Percentiles rank a stretch among this genome's conserved stretches.
Conservation (phyloP, 2,113 vertebrate genomes). For the Erpornis zantholeuca region DNA sequence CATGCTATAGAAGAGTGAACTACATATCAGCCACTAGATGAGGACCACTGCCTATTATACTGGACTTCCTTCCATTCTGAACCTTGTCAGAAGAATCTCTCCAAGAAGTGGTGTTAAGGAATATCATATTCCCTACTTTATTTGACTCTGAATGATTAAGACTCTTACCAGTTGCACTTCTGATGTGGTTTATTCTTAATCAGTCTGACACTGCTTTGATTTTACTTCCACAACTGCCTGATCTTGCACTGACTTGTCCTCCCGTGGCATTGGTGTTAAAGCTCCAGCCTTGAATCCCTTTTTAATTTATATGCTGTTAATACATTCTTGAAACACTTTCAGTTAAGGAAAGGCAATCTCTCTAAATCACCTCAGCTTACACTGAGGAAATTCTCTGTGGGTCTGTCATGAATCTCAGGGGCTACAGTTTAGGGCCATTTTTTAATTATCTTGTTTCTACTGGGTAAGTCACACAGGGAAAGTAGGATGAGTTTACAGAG, state of each 20-base stretch:
- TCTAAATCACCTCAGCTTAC: background rate
- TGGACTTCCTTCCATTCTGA: background rate
- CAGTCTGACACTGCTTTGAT: slow-evolving; percentile 19
- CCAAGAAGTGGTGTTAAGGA: background rate
- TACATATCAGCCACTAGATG: background rate
- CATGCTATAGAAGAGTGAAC: background rate
- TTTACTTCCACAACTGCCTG: slow-evolving; percentile 6
- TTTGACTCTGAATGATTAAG: background rate
- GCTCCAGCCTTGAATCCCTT: background rate
- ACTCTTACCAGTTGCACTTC: background rate
- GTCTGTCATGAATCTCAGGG: background rate
- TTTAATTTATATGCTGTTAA: slow-evolving; percentile 15
- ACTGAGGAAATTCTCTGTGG: background rate
- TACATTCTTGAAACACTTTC: background rate
- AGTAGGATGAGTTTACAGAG: background rate
- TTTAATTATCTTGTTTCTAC: background rate
- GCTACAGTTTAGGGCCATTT: background rate
- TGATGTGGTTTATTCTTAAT: slow-evolving; percentile 40
- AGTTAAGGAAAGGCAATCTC: background rate
- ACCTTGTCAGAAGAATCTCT: background rate
- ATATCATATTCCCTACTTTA: background rate
- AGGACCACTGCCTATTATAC: background rate
- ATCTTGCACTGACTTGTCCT: slow-evolving; percentile 34
- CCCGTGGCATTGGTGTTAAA: background rate
- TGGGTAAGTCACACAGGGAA: background rate